A percentile compares a stretch with the other conserved stretches of the same genome.
These are phyloP conservation scores for Agrypnus murinus DNA, from an alignment of 2,888 invertebrate species.

Conservation along the genomic window DNA sequence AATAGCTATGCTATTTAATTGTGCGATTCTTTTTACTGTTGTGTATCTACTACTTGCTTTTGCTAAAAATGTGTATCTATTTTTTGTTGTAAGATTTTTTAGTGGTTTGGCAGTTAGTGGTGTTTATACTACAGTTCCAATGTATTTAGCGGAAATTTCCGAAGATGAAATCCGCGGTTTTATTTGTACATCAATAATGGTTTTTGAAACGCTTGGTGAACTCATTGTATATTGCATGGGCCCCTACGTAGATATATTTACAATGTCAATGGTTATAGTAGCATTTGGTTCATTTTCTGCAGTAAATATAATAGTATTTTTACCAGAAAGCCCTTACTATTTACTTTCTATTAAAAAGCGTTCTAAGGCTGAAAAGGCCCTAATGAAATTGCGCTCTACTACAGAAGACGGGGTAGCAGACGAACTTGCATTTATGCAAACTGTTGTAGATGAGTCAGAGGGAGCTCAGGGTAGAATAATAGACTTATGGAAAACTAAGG, in stretches of 20 bases:
- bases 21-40: constrained; percentile 77
- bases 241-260: constrained; percentile 80
- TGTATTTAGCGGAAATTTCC: constrained; percentile 91
- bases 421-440: constrained; percentile 78
- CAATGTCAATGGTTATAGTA: constrained; percentile 78
- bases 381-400: constrained; percentile 80
- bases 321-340: constrained; percentile 90
- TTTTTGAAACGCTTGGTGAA: constrained; percentile 81
- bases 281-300: constrained; percentile 77
- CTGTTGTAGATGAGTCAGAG: constrained; percentile 66
- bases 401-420: constrained; percentile 76
- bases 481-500: constrained; percentile 73
- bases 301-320: constrained; percentile 76
- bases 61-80: constrained; percentile 59
- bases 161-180: constrained; percentile 86
- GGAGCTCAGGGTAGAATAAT: constrained; percentile 68
- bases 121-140: constrained; percentile 84
- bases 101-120: constrained; percentile 80
- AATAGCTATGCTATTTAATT: constrained; percentile 78
- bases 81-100: constrained; percentile 69
- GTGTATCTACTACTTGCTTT: constrained; percentile 62
- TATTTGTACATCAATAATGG: constrained; percentile 87
- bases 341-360: constrained; percentile 76
- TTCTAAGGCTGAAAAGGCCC: constrained; percentile 73
- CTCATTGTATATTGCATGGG: constrained; percentile 82